These are phyloP conservation scores for Agrilus mali DNA, from an alignment of 2,888 invertebrate species.

Conservation along the genomic window DNA sequence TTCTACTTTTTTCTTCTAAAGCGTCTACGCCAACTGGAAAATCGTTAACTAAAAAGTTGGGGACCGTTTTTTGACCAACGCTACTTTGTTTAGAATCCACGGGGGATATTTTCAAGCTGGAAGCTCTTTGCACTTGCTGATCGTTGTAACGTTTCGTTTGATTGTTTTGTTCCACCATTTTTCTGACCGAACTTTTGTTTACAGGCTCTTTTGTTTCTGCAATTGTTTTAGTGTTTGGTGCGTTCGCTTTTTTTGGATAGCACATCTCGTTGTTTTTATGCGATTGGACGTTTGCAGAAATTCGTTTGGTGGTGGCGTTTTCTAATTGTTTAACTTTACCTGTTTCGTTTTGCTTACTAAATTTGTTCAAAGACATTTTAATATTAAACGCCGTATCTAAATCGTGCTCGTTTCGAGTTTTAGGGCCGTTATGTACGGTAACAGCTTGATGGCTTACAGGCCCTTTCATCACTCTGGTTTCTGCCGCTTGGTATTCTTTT, in stretches of 20 bases:
- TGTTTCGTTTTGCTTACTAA: constrained; percentile 11
- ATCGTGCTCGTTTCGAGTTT: constrained; percentile 44
- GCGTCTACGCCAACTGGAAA: constrained; percentile 14
- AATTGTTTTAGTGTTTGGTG: no score
- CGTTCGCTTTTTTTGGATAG: no score
- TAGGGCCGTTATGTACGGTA: constrained; percentile 41
- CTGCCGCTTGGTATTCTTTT: constrained; percentile 45
- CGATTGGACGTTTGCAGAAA: background rate
- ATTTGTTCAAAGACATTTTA: constrained; percentile 44
- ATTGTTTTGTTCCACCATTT: no score
- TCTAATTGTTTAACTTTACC: background rate
- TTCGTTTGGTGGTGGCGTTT: constrained; percentile 2
- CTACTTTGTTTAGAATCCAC: background rate
- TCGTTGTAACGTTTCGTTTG: no score
- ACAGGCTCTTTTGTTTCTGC: no score
- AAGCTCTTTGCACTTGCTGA: background rate
- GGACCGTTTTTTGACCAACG: constrained; percentile 21
- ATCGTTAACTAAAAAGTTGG: constrained; percentile 24
- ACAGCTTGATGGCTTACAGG: constrained; percentile 63
- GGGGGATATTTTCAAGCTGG: constrained; percentile 16
- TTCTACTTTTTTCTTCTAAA: background rate
- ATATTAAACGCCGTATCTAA: constrained; percentile 39
- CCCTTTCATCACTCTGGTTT: constrained; percentile 60
- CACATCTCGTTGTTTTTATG: no score
- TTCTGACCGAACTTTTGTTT: no score